A percentile compares a stretch with the other conserved stretches of the same genome.
phyloP scores from a whole-genome alignment of 2,888 invertebrate species.

The Craniophora ligustri region DNA sequence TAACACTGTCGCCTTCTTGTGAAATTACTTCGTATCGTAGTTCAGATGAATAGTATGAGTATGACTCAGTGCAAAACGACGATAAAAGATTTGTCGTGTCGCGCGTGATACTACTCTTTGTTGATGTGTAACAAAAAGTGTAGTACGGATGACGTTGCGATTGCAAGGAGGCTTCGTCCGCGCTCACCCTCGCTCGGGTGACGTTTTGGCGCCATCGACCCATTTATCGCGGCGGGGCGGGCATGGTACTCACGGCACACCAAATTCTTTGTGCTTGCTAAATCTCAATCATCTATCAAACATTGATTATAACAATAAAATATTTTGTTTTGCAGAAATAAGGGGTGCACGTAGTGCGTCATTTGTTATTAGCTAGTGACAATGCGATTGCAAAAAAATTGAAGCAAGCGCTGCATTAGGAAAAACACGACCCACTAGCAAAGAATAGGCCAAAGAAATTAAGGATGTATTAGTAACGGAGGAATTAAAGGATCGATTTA shows the following conservation, averaged over 20 bases:
- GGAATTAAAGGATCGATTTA: slow-evolving; percentile 83
- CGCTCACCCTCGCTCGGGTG: slow-evolving; percentile 71
- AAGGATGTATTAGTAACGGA: slow-evolving; percentile 84
- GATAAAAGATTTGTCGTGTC: slow-evolving; percentile 58
- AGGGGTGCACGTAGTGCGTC: slow-evolving; percentile 86
- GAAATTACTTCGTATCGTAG: slow-evolving; percentile 83
- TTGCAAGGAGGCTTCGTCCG: slow-evolving; percentile 51
- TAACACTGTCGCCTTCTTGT: slow-evolving; percentile 86
- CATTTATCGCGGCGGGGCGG: slow-evolving; percentile 81
- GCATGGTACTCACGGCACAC: slow-evolving; percentile 70
- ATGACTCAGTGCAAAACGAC: slow-evolving; percentile 72
- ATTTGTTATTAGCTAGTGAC: slow-evolving; percentile 83
- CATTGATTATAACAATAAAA: slow-evolving; percentile 66
- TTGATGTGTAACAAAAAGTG: slow-evolving; percentile 58
- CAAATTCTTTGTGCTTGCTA: slow-evolving; percentile 72
- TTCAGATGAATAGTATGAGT: slow-evolving; percentile 59
- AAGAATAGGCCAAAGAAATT: slow-evolving; percentile 86
- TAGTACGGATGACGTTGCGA: slow-evolving; percentile 54
- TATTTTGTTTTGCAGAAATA: slow-evolving; percentile 80
- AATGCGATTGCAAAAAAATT: slow-evolving; percentile 84
- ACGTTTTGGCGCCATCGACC: slow-evolving; percentile 89
- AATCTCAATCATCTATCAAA: slow-evolving; percentile 74
- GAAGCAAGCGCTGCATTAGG: slow-evolving; percentile 73
- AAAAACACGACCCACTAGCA: slow-evolving; percentile 78
- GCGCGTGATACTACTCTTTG: slow-evolving; percentile 60